Conservation (phyloP, 1,140 invertebrate genomes). For the Calephelis virginiensis region DNA sequence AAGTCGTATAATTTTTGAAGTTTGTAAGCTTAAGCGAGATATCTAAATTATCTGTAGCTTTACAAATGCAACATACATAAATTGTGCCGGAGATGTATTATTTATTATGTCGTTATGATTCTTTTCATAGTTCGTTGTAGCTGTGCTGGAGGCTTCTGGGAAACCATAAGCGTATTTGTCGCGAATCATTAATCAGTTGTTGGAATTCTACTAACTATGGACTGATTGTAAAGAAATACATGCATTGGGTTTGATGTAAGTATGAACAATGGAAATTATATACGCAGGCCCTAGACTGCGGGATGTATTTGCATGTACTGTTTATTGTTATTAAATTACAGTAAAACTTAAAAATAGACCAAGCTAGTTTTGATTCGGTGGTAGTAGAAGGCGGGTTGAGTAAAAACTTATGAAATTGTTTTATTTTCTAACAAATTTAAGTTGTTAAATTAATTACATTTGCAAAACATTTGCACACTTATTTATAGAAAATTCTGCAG, state of each 20-base stretch:
- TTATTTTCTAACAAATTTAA: too few species aligned
- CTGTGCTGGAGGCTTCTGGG: neutral
- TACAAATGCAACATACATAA: neutral
- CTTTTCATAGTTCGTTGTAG: constrained; percentile 11
- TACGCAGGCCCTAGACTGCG: too few species aligned
- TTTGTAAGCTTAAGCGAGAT: neutral
- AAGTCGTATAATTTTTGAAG: neutral
- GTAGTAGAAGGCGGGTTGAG: too few species aligned
- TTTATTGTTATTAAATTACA: too few species aligned
- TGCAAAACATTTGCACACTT: too few species aligned
- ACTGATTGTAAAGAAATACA: neutral
- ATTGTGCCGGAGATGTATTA: neutral
- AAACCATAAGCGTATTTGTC: neutral
- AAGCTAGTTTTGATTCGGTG: too few species aligned
- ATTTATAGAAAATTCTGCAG: too few species aligned
- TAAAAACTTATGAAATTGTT: too few species aligned
- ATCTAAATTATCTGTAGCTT: neutral
- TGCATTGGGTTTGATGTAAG: neutral
- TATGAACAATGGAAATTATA: neutral
- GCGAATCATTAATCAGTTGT: constrained; percentile 9
- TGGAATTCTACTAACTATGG: constrained; percentile 5
- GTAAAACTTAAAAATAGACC: too few species aligned
- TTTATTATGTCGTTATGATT: constrained; percentile 9
- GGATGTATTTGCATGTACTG: too few species aligned
- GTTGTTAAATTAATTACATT: too few species aligned